These are phyloP conservation scores for Drosophila arizonae DNA, from an alignment of 1,140 invertebrate genomes.

Conservation along the genomic window DNA sequence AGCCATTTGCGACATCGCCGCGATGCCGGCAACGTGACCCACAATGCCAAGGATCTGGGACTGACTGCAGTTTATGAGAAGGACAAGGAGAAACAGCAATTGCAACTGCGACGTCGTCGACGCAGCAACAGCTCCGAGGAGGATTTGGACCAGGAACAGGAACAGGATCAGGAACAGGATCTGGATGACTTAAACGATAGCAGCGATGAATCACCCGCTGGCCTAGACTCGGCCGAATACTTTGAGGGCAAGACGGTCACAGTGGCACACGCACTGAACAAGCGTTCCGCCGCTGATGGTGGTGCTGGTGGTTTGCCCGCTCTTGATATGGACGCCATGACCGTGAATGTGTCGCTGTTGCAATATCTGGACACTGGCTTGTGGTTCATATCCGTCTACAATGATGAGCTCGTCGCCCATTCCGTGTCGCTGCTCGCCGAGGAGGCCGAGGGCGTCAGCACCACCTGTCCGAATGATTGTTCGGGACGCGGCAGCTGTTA, in stretches of 20 bases:
- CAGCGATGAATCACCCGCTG: conserved; percentile 37
- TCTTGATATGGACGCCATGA: conserved; percentile 86
- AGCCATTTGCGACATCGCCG: conserved; percentile 84
- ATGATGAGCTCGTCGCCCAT: conserved; percentile 94
- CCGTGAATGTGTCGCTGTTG: conserved; percentile 92
- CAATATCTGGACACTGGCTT: conserved; percentile 95
- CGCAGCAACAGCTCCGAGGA: conserved; percentile 55
- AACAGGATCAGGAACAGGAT: conserved; percentile 1
- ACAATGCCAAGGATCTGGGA: conserved; percentile 27
- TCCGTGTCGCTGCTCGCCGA: conserved; percentile 91
- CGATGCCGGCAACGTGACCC: conserved; percentile 38
- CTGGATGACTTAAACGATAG: conserved; percentile 10
- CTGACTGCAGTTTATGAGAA: conserved; percentile 30
- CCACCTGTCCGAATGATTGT: conserved; percentile 96
- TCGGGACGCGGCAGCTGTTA: conserved; percentile 97
- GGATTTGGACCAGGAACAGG: conserved; percentile 46
- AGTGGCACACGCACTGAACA: conserved; percentile 37
- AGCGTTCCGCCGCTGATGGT: conserved; percentile 72
- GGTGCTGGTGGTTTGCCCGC: conserved; percentile 65
- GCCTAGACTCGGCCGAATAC: conserved; percentile 49
- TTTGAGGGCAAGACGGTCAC: conserved; percentile 22
- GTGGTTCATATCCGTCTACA: conserved; percentile 98
- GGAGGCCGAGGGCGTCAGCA: conserved; percentile 93
- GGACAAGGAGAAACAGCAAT: conserved; percentile 4
- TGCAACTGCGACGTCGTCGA: conserved; percentile 16